Base-by-base conservation (phyloP, 2,797 vertebrate species). In the Sebastes alutus region DNA sequence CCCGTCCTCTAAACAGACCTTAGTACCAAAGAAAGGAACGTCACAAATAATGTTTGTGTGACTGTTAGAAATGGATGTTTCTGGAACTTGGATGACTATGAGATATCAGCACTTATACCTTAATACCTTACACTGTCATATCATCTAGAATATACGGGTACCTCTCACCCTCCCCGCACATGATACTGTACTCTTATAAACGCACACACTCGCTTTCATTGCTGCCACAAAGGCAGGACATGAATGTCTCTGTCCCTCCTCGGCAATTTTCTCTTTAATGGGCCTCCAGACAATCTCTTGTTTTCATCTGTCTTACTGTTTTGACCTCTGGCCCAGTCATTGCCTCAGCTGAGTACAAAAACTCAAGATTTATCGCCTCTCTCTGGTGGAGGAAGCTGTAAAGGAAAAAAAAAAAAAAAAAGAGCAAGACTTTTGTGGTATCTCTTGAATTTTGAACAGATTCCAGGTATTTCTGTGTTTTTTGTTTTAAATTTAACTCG, bases 301-400 rank as follows among this genome's bases (percentile, higher is more conserved):
- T 93, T 94, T 93, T 94, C 86, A 89, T 93, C 88, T 78, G 84
- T 93, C 88, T 90, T 84, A 87, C 89, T 80, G 82, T 84, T 89
- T 88, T 94, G 93, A 96, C 94, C 94, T 93, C 81, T 90, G 88
- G 78, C 84, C 86, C 85, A 77, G 77, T 77, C 85, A 56, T 70
- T 80, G 82, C 86, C 77, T 86, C 83, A 20, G 73, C 87, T 33
- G 67, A 84, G 82, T 55, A 82, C 55, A 68, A 86, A 90, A 87
- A 74, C 81, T 56, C 30, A 33, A 78, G 92, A 91, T 93, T 88
- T 90, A 93, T 93, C 49, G 18, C 80, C 29, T 78, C 80, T 82
- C 75, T 76, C 30, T 80, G 84, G 83, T 83, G 73, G 72, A 87
- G 81, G 83, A 90, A 58, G 87, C 80, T 72, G 54, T 72, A 79